Evolutionary conservation across 2,797 vertebrate species (phyloP).

Genomic region (Chaenodraco wilsoni): DNA sequence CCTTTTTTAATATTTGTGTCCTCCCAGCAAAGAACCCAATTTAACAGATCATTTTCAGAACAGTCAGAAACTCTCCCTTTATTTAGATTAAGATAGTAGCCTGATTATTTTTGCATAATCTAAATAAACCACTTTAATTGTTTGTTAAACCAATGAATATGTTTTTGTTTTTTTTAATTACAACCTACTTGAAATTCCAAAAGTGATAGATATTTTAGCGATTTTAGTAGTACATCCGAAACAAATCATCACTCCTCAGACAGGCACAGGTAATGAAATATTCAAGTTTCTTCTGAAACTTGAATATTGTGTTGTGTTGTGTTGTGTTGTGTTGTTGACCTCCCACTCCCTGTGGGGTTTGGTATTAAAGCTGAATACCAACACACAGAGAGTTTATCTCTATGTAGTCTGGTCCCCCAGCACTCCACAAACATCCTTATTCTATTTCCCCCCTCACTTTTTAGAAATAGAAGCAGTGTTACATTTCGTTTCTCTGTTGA

Average conservation of each 20-base stretch:
- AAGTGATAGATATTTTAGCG: slow-evolving; percentile 4
- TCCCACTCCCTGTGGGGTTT: slow-evolving; percentile 6
- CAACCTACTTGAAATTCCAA: slow-evolving; percentile 1
- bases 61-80: no score
- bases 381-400: slow-evolving; percentile 10
- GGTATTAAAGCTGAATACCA: slow-evolving; percentile 30
- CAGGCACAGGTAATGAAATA: slow-evolving; percentile 14
- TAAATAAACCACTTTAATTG: not conserved
- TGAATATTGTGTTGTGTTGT: no score
- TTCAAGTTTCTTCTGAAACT: slow-evolving; percentile 4
- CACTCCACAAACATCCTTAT: slow-evolving; percentile 16
- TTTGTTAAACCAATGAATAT: not conserved
- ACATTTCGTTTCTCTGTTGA: slow-evolving; percentile 17
- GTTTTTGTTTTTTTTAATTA: no score
- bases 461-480: not conserved
- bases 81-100: no score
- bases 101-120: not conserved
- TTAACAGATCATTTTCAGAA: no score
- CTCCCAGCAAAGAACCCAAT: no score
- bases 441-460: not conserved
- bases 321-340: slow-evolving; percentile 13
- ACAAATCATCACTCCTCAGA: not conserved
- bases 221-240: slow-evolving; percentile 1
- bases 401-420: slow-evolving; percentile 6
- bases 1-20: no score